phyloP scores from a whole-genome alignment of 2,888 invertebrate species.

The Meta bourneti region DNA sequence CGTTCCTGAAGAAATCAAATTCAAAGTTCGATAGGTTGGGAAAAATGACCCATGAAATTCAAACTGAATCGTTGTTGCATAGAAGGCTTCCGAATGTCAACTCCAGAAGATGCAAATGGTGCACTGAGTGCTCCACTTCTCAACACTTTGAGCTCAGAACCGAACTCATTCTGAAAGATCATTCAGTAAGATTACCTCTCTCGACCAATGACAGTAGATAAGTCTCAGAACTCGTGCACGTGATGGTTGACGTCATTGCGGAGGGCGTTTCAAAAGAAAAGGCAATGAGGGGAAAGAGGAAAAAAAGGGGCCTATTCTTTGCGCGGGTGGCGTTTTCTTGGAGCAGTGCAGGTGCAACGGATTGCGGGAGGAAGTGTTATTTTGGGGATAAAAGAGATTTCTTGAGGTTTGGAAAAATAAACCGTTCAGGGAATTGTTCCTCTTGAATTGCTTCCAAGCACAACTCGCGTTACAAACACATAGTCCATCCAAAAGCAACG shows the following conservation, averaged over 20 bases:
- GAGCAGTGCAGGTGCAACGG: slow-evolving; percentile 63
- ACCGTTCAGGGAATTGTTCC: slow-evolving; percentile 28
- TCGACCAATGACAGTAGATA: slow-evolving; percentile 47
- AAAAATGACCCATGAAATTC: too few relatives aligned
- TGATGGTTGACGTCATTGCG: slow-evolving; percentile 56
- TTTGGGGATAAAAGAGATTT: slow-evolving; percentile 31
- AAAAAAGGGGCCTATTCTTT: background rate
- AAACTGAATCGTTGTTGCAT: too few relatives aligned
- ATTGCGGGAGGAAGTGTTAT: slow-evolving; percentile 36
- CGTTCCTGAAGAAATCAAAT: too few relatives aligned
- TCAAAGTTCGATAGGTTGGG: too few relatives aligned
- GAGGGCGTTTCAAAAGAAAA: slow-evolving; percentile 9
- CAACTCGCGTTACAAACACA: slow-evolving; percentile 40
- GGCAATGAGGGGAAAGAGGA: slow-evolving; percentile 6
- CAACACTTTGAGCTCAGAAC: background rate
- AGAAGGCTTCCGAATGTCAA: too few relatives aligned
- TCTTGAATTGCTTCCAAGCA: slow-evolving; percentile 72
- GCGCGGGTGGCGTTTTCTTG: slow-evolving; percentile 51
- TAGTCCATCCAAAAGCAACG: slow-evolving; percentile 34
- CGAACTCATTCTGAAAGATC: slow-evolving; percentile 2
- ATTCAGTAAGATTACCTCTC: slow-evolving; percentile 30
- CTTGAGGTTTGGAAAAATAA: slow-evolving; percentile 29
- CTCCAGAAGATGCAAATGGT: too few relatives aligned
- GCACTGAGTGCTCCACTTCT: too few relatives aligned
- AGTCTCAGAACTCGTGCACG: slow-evolving; percentile 33